Evolutionary conservation across 2,888 invertebrate species (phyloP).

Genomic region (Cloeon dipterum): DNA sequence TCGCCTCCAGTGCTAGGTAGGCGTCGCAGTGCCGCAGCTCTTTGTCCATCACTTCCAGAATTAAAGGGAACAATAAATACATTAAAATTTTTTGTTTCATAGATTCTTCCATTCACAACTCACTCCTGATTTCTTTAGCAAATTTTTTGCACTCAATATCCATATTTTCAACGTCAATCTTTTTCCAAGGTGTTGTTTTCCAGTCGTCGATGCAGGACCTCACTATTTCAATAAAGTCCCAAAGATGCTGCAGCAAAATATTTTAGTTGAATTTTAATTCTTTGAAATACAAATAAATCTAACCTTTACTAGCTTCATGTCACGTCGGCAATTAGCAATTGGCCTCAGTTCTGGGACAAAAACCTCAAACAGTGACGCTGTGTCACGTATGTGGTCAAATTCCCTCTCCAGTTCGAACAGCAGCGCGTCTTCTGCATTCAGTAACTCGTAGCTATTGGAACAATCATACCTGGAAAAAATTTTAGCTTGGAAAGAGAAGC

Average conservation of each 20-base stretch:
- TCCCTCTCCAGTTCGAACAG: constrained; percentile 42
- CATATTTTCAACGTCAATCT: constrained; percentile 84
- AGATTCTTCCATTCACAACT: too few species aligned
- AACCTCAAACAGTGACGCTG: constrained; percentile 67
- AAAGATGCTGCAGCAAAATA: constrained; percentile 36
- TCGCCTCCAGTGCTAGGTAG: constrained; percentile 52
- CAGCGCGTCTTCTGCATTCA: constrained; percentile 44
- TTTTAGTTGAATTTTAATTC: too few species aligned
- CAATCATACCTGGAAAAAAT: constrained; percentile 31
- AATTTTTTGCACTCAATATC: constrained; percentile 87
- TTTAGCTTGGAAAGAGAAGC: too few species aligned
- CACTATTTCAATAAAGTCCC: constrained; percentile 74
- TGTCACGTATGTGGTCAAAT: constrained; percentile 38
- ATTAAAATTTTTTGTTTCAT: too few species aligned
- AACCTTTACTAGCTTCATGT: constrained; percentile 50
- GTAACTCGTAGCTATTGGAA: constrained; percentile 35
- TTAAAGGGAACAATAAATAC: too few species aligned
- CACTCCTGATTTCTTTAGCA: constrained; percentile 58
- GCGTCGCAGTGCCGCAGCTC: constrained; percentile 48
- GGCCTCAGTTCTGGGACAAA: constrained; percentile 61
- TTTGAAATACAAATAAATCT: constrained; percentile 4
- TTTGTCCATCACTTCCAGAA: constrained; percentile 31
- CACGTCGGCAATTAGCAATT: constrained; percentile 47
- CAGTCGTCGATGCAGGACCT: constrained; percentile 67
- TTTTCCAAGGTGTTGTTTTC: constrained; percentile 85